Conservation (phyloP, 2,113 vertebrate species). For the Stigmatopora argus region DNA sequence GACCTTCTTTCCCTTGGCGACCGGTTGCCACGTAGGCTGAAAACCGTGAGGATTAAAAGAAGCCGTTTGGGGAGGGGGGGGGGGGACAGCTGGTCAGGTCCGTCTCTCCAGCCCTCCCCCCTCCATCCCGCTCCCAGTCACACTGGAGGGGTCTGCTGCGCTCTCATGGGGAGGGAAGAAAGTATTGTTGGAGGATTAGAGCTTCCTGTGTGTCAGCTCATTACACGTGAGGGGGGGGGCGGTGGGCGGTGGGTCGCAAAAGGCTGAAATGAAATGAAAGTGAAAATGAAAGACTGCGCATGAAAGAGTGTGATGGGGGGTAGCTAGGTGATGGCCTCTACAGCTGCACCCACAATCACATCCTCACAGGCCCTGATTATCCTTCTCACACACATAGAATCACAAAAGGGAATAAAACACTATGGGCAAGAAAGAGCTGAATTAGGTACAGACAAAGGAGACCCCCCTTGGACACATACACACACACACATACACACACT, state of each 20-base stretch:
- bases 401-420: conserved; percentile 58
- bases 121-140: conserved; percentile 64
- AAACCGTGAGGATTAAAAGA: conserved; percentile 68
- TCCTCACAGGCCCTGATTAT: conserved; percentile 67
- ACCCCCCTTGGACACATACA: neutral
- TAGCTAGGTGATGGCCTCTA: conserved; percentile 54
- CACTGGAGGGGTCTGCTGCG: conserved; percentile 27
- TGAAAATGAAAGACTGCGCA: conserved; percentile 72
- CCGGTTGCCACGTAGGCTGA: conserved; percentile 64
- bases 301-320: conserved; percentile 67
- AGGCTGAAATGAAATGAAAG: conserved; percentile 73
- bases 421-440: conserved; percentile 52
- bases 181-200: conserved; percentile 75
- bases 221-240: conserved; percentile 59
- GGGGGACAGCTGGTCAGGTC: conserved; percentile 77
- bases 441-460: conserved; percentile 65
- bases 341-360: conserved; percentile 75
- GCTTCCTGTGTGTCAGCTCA: conserved; percentile 77
- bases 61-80: too few relatives aligned
- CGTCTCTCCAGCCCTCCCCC: conserved; percentile 54
- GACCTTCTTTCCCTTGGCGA: conserved; percentile 68
- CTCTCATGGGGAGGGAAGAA: conserved; percentile 54
- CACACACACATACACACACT: neutral
- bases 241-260: conserved; percentile 43
- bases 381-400: conserved; percentile 49